Conservation (phyloP, 1,140 invertebrate genomes). For the Drosophila bipectinata region DNA sequence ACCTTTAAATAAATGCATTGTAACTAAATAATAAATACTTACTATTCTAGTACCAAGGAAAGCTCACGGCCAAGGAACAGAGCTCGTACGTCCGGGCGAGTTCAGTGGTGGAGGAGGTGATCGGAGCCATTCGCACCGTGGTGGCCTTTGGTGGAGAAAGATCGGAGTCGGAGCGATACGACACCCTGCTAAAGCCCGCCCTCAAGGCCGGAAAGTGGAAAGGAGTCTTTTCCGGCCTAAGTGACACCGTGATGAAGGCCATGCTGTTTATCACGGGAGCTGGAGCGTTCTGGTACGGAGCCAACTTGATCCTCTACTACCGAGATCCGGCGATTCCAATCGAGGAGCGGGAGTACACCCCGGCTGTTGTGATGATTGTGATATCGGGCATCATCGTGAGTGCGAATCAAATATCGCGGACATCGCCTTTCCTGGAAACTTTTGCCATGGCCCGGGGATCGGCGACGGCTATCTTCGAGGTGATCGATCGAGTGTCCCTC, state of each 20-base stretch:
- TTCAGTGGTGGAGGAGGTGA: conserved; percentile 90
- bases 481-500: conserved; percentile 89
- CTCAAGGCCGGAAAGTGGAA: conserved; percentile 87
- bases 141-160: conserved; percentile 92
- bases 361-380: conserved; percentile 90
- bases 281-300: conserved; percentile 94
- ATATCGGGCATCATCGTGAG: conserved; percentile 92
- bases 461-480: conserved; percentile 89
- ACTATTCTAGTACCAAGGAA: conserved; percentile 88
- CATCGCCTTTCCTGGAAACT: conserved; percentile 90
- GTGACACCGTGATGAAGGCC: conserved; percentile 91
- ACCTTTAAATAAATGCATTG: too few relatives aligned
- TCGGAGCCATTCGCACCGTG: conserved; percentile 91
- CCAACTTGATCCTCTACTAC: conserved; percentile 87
- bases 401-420: conserved; percentile 91
- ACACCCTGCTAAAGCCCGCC: conserved; percentile 84
- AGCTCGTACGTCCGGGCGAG: conserved; percentile 90
- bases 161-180: conserved; percentile 89
- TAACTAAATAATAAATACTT: too few relatives aligned
- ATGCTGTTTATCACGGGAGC: conserved; percentile 92
- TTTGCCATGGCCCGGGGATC: conserved; percentile 92
- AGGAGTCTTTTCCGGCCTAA: conserved; percentile 89
- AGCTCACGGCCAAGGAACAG: conserved; percentile 88
- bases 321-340: conserved; percentile 51
- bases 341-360: conserved; percentile 86